Base-by-base conservation (phyloP, 1,140 invertebrate genomes). In the Papilio polyxenes region DNA sequence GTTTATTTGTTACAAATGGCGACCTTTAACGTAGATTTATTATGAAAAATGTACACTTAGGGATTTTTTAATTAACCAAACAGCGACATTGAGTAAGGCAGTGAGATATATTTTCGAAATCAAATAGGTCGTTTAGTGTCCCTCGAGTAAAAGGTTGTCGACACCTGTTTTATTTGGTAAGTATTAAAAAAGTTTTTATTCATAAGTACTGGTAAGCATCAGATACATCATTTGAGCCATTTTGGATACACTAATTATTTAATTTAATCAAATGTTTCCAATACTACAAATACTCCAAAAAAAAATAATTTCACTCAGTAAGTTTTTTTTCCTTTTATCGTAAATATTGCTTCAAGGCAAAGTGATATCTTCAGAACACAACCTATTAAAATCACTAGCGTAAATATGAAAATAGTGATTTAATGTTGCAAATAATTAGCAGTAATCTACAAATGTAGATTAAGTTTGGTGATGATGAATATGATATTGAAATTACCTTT, bases 151-250 rank as follows among this genome's bases (percentile, higher is more conserved):
- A 56, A 59, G 56, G 56, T 59, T 59, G 56, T 17, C 17, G n/a
- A 59, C 17, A 7, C 56, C 56, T 59, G 56, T 59, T 59, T 59
- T 31, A 15, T 69, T 69, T 69, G 62, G 76, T 83, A 69, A 82
- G 81, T 81, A 85, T 82, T 81, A 76, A 81, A 82, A 82, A 84
- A 49, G 62, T 80, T 80, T 82, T 82, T 65, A 86, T 83, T 85
- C 83, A 85, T 86, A 86, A 84, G 82, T 82, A 81, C 40, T 83
- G 40, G 49, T 77, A 86, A 87, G 86, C 83, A 81, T 85, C 56
- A 72, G 84, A 85, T 83, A 81, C 75, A 62, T 83, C 80, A 79
- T 23, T 84, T 84, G 83, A 85, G 81, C 83, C 81, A 53, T 65
- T 81, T 80, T 51, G 48, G 62, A 15, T 80, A 80, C 40, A 69